Conservation (phyloP, 2,113 vertebrate genomes). For the Syngnathoides biaculeatus region DNA sequence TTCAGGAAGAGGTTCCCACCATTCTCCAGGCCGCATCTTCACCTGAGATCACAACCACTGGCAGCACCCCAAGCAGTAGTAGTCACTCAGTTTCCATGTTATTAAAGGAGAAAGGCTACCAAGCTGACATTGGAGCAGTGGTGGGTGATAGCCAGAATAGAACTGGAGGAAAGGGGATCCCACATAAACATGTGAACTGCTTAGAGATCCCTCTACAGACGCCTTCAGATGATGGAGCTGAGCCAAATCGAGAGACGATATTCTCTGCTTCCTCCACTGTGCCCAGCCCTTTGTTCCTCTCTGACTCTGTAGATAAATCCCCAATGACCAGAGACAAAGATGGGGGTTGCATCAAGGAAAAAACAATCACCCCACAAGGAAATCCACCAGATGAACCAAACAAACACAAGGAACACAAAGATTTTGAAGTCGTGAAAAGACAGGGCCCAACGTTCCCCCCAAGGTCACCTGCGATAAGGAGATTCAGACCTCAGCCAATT, state of each 20-base stretch:
- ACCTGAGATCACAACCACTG: constrained; percentile 12
- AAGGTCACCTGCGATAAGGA: constrained; percentile 54
- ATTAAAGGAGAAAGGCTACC: constrained; percentile 77
- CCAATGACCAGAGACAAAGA: constrained; percentile 35
- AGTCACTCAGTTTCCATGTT: constrained; percentile 76
- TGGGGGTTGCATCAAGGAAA: constrained; percentile 17
- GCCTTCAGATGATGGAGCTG: constrained; percentile 35
- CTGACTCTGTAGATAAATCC: constrained; percentile 23
- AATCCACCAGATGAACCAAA: constrained; percentile 28
- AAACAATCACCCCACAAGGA: constrained; percentile 3
- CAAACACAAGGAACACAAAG: constrained; percentile 37
- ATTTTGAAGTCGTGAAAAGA: constrained; percentile 63
- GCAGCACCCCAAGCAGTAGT: constrained; percentile 19
- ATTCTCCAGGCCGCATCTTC: constrained; percentile 36
- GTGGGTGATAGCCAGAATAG: constrained; percentile 55
- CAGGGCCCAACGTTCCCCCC: constrained; percentile 59
- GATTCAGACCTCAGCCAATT: constrained; percentile 58
- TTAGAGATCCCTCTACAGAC: constrained; percentile 73
- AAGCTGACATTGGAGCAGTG: constrained; percentile 75
- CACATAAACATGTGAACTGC: constrained; percentile 71
- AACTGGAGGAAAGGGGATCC: constrained; percentile 25
- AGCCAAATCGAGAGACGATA: constrained; percentile 47
- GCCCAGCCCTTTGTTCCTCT: constrained; percentile 18
- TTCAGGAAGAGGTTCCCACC: constrained; percentile 32
- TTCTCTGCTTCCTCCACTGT: constrained; percentile 45